A percentile compares a stretch with the other conserved stretches of the same genome.
Conservation (phyloP, 2,888 invertebrate species). For the Gerris lacustris region DNA sequence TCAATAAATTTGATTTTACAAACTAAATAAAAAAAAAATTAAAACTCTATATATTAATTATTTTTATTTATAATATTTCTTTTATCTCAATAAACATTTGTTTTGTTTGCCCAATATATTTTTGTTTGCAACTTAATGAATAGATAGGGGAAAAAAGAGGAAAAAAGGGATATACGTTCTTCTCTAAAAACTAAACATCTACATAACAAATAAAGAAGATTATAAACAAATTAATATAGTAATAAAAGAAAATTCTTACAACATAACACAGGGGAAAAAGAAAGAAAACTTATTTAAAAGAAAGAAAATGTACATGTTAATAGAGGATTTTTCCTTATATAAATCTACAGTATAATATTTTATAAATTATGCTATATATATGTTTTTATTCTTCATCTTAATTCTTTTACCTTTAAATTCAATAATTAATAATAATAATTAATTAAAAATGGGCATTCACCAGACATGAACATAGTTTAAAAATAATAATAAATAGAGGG, state of each 20-base stretch:
- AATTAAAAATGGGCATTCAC: too few relatives aligned
- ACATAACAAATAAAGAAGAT: not conserved
- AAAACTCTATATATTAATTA: too few relatives aligned
- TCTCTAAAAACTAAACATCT: not conserved
- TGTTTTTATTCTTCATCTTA: too few relatives aligned
- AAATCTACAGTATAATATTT: not conserved
- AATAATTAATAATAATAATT: too few relatives aligned
- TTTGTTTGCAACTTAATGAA: too few relatives aligned
- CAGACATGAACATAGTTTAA: too few relatives aligned
- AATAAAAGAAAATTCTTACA: not conserved
- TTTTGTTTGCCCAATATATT: not conserved
- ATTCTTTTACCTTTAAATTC: too few relatives aligned
- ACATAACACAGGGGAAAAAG: not conserved
- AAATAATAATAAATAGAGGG: too few relatives aligned
- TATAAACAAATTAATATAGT: too few relatives aligned
- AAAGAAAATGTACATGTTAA: not conserved
- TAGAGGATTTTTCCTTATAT: not conserved
- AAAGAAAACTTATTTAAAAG: not conserved
- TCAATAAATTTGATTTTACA: too few relatives aligned
- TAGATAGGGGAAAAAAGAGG: not conserved
- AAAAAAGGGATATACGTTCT: not conserved
- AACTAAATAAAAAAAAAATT: not conserved
- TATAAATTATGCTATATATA: not conserved
- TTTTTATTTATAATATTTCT: too few relatives aligned
- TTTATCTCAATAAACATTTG: not conserved